Evolutionary conservation across 1,140 invertebrate species (phyloP).

Genomic region (Delia radicum): DNA sequence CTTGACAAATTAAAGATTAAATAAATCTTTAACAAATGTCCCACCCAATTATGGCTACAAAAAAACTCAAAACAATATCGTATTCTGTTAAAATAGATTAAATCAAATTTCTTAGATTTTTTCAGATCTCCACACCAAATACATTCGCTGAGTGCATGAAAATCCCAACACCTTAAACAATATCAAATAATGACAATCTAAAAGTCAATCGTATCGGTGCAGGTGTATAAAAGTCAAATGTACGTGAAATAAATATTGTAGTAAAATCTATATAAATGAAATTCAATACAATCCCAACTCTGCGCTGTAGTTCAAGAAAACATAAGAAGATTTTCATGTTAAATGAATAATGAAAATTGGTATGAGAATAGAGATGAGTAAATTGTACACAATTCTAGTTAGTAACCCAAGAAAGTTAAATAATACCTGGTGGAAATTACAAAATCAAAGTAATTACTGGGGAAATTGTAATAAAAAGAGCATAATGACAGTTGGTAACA

Average conservation of each 20-base stretch:
- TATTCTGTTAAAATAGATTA: too few relatives aligned
- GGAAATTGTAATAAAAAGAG: neutral
- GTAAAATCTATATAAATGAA: conserved; percentile 4
- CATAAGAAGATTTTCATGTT: neutral
- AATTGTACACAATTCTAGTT: neutral
- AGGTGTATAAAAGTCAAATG: conserved; percentile 7
- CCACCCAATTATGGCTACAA: too few relatives aligned
- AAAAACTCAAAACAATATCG: too few relatives aligned
- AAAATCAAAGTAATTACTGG: conserved; percentile 12
- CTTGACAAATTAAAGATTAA: too few relatives aligned
- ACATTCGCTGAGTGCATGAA: neutral
- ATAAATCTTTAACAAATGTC: neutral
- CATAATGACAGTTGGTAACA: neutral
- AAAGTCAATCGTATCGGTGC: conserved; percentile 11
- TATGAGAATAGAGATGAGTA: neutral
- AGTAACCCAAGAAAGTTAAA: neutral
- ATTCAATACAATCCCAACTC: neutral
- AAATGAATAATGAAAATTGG: neutral
- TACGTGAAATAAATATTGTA: conserved; percentile 21
- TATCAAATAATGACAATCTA: conserved; percentile 4
- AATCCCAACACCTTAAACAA: neutral
- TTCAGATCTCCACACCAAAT: too few relatives aligned
- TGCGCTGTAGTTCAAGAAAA: neutral
- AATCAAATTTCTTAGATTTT: neutral
- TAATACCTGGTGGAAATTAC: conserved; percentile 12